Evolutionary conservation across 2,888 invertebrate species (phyloP).

Genomic region (Agapostemon virescens): DNA sequence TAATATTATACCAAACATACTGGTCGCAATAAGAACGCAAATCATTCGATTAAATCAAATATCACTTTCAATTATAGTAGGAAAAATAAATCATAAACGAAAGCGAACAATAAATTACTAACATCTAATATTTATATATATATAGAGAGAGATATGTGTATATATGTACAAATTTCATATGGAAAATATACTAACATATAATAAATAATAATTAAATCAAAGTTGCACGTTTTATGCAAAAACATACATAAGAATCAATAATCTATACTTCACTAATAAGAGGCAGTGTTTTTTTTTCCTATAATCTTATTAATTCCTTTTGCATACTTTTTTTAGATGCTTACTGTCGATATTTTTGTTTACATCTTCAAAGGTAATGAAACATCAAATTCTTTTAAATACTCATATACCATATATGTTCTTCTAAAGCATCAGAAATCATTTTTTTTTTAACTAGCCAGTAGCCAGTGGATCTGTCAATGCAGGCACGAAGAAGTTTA

Average conservation of each 20-base stretch:
- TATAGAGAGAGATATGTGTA: conserved; percentile 13
- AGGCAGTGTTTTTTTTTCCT: conserved; percentile 37
- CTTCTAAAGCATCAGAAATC: conserved; percentile 22
- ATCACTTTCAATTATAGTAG: conserved; percentile 50
- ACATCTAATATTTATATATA: conserved; percentile 51
- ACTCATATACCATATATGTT: conserved; percentile 2
- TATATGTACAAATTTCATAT: conserved; percentile 52
- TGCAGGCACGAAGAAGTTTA: conserved; percentile 22
- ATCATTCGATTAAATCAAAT: conserved; percentile 56
- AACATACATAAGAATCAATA: conserved; percentile 33
- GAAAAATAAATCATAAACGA: conserved; percentile 34
- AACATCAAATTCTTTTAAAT: conserved; percentile 32
- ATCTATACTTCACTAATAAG: conserved; percentile 32
- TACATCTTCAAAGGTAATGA: conserved; percentile 1
- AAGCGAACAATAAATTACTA: conserved; percentile 64
- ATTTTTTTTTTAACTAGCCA: conserved; percentile 20
- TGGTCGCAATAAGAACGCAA: conserved; percentile 45
- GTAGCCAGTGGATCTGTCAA: conserved; percentile 21
- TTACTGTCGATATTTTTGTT: conserved; percentile 2
- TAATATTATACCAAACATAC: conserved; percentile 47
- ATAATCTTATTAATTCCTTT: conserved; percentile 14
- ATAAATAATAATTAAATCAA: conserved; percentile 50
- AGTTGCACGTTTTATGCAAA: conserved; percentile 34
- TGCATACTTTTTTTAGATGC: conserved; percentile 2
- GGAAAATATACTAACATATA: conserved; percentile 41